phyloP scores from a whole-genome alignment of 2,797 vertebrate genomes.

The Sebastes kiyomatsui region DNA sequence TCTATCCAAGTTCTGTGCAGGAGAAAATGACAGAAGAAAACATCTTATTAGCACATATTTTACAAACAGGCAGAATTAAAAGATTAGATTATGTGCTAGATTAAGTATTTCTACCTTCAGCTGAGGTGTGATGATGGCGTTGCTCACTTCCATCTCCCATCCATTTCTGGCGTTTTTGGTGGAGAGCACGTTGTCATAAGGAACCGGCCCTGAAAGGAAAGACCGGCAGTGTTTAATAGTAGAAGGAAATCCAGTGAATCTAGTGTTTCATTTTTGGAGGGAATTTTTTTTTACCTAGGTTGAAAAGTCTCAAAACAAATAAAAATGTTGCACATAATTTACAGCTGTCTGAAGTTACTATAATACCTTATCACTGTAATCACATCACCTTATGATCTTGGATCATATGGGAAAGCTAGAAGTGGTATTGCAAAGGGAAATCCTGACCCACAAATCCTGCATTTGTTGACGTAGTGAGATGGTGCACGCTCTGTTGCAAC shows the following conservation, averaged over 20 bases:
- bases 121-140: constrained; percentile 78
- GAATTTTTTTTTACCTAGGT: too few relatives aligned
- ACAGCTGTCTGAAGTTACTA: background rate
- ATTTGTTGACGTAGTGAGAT: background rate
- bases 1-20: constrained; percentile 81
- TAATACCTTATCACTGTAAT: background rate
- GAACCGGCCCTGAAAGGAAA: constrained; percentile 75
- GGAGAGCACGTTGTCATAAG: constrained; percentile 76
- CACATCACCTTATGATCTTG: background rate
- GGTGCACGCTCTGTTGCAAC: too few relatives aligned
- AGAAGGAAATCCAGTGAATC: background rate
- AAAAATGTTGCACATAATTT: background rate
- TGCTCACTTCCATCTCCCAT: constrained; percentile 87
- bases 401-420: background rate
- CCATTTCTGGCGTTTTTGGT: constrained; percentile 85
- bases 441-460: background rate
- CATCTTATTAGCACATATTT: background rate
- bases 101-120: constrained; percentile 80
- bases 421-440: background rate
- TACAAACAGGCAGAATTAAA: background rate
- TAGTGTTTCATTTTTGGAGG: background rate
- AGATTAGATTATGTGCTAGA: background rate
- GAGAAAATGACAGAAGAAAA: background rate
- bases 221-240: background rate
- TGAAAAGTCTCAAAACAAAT: background rate